A percentile compares a stretch with the other conserved stretches of the same genome.
These are phyloP conservation scores for Scolopax bukidnonensis DNA, from an alignment of 2,797 vertebrate species.

Conservation along the genomic window DNA sequence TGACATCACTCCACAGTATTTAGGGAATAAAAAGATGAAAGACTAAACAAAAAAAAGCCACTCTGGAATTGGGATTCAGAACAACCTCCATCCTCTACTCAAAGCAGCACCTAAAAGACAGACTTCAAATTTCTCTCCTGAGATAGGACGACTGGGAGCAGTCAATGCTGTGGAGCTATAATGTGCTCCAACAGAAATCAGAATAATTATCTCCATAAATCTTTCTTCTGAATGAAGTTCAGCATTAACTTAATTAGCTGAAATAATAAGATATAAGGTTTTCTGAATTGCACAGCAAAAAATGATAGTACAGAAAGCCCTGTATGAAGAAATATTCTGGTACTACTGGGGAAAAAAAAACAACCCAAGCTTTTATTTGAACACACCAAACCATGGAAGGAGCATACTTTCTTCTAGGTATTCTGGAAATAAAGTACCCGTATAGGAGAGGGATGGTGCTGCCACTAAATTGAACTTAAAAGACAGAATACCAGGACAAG, in stretches of 20 bases:
- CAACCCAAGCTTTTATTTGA: neutral
- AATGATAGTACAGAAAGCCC: neutral
- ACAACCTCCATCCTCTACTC: neutral
- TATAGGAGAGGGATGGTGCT: neutral
- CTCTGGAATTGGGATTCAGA: neutral
- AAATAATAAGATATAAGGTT: neutral
- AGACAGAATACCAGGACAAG: constrained; percentile 15
- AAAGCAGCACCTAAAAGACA: neutral
- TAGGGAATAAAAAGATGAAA: neutral
- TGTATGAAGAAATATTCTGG: neutral
- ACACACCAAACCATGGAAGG: neutral
- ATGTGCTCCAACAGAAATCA: neutral
- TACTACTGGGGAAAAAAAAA: neutral
- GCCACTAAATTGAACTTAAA: constrained; percentile 22
- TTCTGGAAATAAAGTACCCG: constrained; percentile 21
- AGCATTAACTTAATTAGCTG: neutral
- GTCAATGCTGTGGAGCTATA: neutral
- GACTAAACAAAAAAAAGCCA: neutral
- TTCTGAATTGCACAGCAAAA: neutral
- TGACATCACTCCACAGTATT: neutral
- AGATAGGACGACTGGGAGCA: neutral
- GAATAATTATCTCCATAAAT: neutral
- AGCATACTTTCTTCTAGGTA: neutral
- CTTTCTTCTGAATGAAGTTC: neutral
- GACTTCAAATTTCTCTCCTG: neutral